Base-by-base conservation (phyloP, 2,888 invertebrate genomes). In the Eilema griseolum region DNA sequence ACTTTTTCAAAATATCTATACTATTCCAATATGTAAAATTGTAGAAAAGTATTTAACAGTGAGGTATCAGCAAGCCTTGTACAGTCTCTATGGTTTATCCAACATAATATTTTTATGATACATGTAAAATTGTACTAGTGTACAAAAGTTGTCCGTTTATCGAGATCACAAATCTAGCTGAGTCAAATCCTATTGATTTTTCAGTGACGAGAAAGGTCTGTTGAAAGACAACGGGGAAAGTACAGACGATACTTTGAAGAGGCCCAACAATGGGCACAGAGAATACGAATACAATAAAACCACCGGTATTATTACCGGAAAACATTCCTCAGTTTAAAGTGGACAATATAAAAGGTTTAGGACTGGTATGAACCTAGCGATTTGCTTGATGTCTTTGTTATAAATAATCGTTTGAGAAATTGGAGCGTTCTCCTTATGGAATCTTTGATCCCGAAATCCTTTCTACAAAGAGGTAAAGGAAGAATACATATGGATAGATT, bases 241-340 rank as follows among this genome's bases (percentile, higher is more conserved):
- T 26, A 74, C 82, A 37, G 88, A 89, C 69, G 90, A 89, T 61
- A 84, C 85, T 72, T 79, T 86, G 75, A 89, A 86, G 79, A 85
- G 86, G 72, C 80, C 87, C 3, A 85, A 89, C 86, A 91, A 92
- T 81, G 90, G 91, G 24, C 93, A 92, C 87, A 92, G 88, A 87
- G 93, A 94, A 78, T 94, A 85, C 73, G 92, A 93, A 80, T 94
- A 94, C 83, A 93, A 94, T 82, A 94, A 94, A 83, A 91, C 86
- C 66, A 95, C 95, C 10, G 95, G 95, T 68, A 85, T 92, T 73
- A 93, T 95, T 73, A 95, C 94, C 70, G 95, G 95, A 57, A 95
- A 94, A 88, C 94, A 95, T 91, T 95, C 95, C 80, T 86, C 92
- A 57, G 95, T 95, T 67, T 95, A 90, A 79, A 78, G 69, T 70